Evolutionary conservation across 2,888 invertebrate species (phyloP), one percentile per base, ranked within the genome.

Genomic region (Drosophila incognita): DNA sequence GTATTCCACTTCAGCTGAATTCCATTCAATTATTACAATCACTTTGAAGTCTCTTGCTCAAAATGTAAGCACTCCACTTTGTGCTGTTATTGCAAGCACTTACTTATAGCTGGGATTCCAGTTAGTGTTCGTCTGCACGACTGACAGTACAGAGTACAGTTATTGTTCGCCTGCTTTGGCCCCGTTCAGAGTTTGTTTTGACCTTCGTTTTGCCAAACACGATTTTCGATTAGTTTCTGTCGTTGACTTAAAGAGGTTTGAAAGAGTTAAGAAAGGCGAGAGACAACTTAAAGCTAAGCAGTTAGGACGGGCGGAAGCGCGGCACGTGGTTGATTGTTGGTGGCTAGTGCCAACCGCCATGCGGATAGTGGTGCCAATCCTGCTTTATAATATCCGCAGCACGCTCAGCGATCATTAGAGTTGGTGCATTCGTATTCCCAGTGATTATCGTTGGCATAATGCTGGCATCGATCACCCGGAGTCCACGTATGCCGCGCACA

Each of bases 361-460:
- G 49, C 4, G 64, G 51, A 61, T 88, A 90, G 36, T 84, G 88
- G 0, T 71, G 77, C 95, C 96, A 96, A 78, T 96, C 96, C 90
- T 96, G 94, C 90, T 96, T 97, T 79, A 97, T 96, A 94, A 97
- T 95, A 86, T 97, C 97, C 0, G 97, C 94, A 1, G 95, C 97
- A 87, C 96, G 97, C 90, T 97, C 97, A 0, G 96, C 97, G 51
- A 97, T 96, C 97, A 97, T 97, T 52, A 97, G 95, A 1, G 95
- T 95, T 0, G 97, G 97, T 0, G 96, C 97, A 86, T 97, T 97
- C 0, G 97, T 97, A 89, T 97, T 97, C 0, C 97, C 97, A 38
- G 94, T 96, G 0, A 95, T 94, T 62, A 97, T 96, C 2, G 93
- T 94, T 0, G 97, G 97, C 96, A 98, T 97, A 27, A 98, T 94